A percentile compares a stretch with the other conserved stretches of the same genome.
phyloP scores from a whole-genome alignment of 2,797 vertebrate species.

The Enteromius argenteus region DNA sequence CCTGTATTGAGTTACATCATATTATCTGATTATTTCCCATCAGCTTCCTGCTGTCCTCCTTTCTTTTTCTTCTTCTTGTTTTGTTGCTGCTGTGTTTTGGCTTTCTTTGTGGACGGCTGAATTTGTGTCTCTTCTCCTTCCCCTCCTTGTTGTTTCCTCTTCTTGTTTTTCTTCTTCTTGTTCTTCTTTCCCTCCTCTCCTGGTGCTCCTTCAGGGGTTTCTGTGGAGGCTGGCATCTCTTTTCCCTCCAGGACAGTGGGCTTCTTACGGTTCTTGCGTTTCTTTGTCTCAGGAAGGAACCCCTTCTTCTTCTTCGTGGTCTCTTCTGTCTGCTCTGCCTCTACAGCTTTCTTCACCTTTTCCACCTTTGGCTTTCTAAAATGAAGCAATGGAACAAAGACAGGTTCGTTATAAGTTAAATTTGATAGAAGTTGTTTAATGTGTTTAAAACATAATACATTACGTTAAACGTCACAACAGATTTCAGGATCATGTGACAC shows the following conservation, averaged over 20 bases:
- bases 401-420: not conserved
- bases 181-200: constrained; percentile 62
- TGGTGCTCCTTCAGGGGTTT: constrained; percentile 43
- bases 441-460: not conserved
- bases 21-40: constrained; percentile 36
- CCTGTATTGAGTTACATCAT: not conserved
- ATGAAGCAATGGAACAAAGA: not conserved
- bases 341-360: constrained; percentile 72
- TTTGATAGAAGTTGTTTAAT: not conserved
- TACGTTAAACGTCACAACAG: not conserved
- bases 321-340: constrained; percentile 46
- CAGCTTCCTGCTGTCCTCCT: constrained; percentile 71
- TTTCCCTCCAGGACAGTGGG: constrained; percentile 53
- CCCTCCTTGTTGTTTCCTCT: constrained; percentile 65
- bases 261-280: constrained; percentile 84
- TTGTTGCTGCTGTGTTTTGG: constrained; percentile 60
- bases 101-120: constrained; percentile 78
- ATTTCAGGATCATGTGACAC: not conserved
- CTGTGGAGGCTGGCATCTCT: constrained; percentile 39
- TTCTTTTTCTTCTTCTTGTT: constrained; percentile 61
- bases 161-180: constrained; percentile 69
- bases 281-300: constrained; percentile 91
- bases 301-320: constrained; percentile 81
- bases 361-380: constrained; percentile 86
- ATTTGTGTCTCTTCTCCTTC: constrained; percentile 29